Base-by-base conservation (phyloP, 2,113 vertebrate genomes). In the Petaurus breviceps region DNA sequence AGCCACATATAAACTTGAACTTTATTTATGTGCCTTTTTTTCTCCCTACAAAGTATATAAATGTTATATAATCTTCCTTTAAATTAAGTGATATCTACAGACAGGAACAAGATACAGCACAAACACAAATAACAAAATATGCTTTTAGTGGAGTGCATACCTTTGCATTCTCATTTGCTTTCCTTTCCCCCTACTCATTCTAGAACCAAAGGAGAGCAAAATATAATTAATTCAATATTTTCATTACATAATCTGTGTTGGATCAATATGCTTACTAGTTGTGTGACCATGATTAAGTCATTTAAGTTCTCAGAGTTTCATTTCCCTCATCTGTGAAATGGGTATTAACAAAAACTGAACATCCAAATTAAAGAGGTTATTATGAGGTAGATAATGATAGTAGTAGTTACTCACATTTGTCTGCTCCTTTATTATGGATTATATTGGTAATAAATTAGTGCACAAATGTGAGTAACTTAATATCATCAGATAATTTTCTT, bases 181-280 rank as follows among this genome's bases (percentile, higher is more conserved):
- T 46, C 2, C 91, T 96, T 93, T 91, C 89, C 57, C 47, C 24
- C 61, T 1, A 68, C 3, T 49, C 26, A n/a, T 84, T 93, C 94
- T 95, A 94, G 96, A 84, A 95, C 89, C 51, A 94, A 94, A 95
- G 94, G 89, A 93, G 46, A 26, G 31, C 49, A 77, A 54, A 89
- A 90, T 92, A 94, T 11, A 94, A 94, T 54, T 61, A 61, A 95
- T 90, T 95, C 31, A 22, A 47, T 96, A 92, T 96, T 93, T 94
- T 94, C 0, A 94, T 9, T 89, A 61, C 26, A 52, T 25, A 23
- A 92, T 51, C 89, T 43, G 50, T 31, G 47, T 12, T 77, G 47
- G 89, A 95, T 92, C 57, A 90, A 95, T 93, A 94, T 25, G 19
- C 19, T 84, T 84, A 43, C n/a, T 84, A 84, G 4, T n/a, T 22